Evolutionary conservation across 2,113 vertebrate species (phyloP).

Genomic region (Callospermophilus lateralis): DNA sequence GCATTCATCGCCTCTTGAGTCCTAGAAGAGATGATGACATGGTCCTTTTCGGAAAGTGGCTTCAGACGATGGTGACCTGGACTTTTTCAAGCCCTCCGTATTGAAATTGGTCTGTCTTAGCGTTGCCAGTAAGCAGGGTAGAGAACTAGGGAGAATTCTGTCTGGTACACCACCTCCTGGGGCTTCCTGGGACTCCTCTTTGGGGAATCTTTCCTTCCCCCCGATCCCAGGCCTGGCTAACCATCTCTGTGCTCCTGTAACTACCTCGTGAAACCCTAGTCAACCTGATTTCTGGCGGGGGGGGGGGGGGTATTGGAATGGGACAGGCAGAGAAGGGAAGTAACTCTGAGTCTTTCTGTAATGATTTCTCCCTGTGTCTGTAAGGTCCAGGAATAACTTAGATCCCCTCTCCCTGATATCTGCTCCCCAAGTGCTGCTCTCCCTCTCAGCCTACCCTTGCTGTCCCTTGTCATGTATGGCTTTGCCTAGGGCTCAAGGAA

Average conservation of each 20-base stretch:
- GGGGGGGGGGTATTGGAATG: not conserved
- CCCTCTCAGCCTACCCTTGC: not conserved
- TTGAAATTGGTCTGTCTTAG: not conserved
- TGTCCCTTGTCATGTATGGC: not conserved
- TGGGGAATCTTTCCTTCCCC: not conserved
- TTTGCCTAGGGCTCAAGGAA: not conserved
- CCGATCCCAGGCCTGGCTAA: not conserved
- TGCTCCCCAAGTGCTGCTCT: not conserved
- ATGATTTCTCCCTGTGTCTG: not conserved
- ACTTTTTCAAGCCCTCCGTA: not conserved
- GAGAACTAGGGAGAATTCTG: not conserved
- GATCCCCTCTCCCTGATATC: not conserved
- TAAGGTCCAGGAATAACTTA: not conserved
- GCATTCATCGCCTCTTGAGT: conserved; percentile 65
- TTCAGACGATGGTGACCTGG: conserved; percentile 20
- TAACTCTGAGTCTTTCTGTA: not conserved
- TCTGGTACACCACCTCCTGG: not conserved
- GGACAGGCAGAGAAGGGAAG: not conserved
- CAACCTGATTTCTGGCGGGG: not conserved
- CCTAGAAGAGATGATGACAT: conserved; percentile 74
- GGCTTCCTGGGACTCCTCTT: not conserved
- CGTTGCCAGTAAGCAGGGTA: not conserved
- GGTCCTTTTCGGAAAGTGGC: conserved; percentile 28
- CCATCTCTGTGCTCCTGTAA: not conserved
- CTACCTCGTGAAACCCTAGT: not conserved